These are phyloP conservation scores for Anthonomus grandis DNA, from an alignment of 1,140 invertebrate species.

Conservation along the genomic window DNA sequence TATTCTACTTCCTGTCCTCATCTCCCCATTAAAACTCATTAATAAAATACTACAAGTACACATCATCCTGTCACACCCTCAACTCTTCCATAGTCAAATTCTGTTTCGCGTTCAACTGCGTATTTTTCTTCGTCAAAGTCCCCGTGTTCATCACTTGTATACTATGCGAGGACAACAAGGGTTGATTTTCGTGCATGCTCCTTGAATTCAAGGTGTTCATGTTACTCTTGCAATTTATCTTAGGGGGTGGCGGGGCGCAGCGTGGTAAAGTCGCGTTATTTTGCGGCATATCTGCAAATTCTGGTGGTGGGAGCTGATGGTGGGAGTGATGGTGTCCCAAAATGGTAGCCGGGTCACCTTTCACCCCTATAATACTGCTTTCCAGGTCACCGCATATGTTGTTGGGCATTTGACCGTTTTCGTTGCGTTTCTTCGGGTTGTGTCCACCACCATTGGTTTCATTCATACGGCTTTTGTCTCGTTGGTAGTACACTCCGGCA, in stretches of 20 bases:
- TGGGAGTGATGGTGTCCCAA: constrained; percentile 66
- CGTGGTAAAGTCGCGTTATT: constrained; percentile 65
- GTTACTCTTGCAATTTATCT: constrained; percentile 63
- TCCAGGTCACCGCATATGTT: constrained; percentile 71
- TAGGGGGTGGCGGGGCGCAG: constrained; percentile 70
- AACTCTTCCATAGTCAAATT: constrained; percentile 72
- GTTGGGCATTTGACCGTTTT: constrained; percentile 81
- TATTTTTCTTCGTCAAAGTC: constrained; percentile 66
- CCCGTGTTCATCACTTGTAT: constrained; percentile 66
- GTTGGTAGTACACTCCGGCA: constrained; percentile 89
- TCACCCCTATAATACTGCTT: constrained; percentile 48
- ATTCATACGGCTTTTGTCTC: constrained; percentile 76
- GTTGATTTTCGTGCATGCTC: constrained; percentile 60
- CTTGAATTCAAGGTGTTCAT: constrained; percentile 58
- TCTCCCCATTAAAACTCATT: not conserved
- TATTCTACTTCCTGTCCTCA: too few species aligned
- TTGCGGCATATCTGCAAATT: constrained; percentile 71
- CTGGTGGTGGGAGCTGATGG: constrained; percentile 72
- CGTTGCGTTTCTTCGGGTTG: constrained; percentile 68
- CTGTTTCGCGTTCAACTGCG: constrained; percentile 58
- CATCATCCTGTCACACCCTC: constrained; percentile 65
- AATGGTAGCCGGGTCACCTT: constrained; percentile 64
- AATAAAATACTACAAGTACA: constrained; percentile 34
- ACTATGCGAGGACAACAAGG: constrained; percentile 59
- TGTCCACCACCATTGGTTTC: constrained; percentile 54